Percentiles rank a stretch among this genome's conserved stretches.
phyloP scores from a whole-genome alignment of 2,113 vertebrate species.

The Ptilonorhynchus violaceus region DNA sequence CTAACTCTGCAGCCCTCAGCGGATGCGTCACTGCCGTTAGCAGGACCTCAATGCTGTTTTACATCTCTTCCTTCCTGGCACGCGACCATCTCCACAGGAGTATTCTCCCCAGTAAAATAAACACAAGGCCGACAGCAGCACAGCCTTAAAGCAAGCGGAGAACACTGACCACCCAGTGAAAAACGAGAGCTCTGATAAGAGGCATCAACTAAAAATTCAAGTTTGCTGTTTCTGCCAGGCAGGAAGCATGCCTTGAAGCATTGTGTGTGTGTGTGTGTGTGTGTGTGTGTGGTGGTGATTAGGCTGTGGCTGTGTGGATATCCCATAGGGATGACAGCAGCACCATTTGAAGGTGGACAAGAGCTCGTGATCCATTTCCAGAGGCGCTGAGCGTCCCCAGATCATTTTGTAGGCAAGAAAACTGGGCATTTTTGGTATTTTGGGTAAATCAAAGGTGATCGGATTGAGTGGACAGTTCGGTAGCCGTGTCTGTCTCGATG shows the following conservation, averaged over 20 bases:
- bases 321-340: rapidly evolving
- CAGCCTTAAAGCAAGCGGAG: background rate
- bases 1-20: background rate
- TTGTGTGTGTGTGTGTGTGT: rapidly evolving
- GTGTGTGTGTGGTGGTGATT: background rate
- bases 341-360: rapidly evolving
- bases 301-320: rapidly evolving
- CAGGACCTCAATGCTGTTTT: background rate
- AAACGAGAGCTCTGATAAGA: background rate
- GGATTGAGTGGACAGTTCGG: background rate
- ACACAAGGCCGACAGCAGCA: background rate
- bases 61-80: background rate
- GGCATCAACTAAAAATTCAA: background rate
- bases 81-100: background rate
- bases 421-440: background rate
- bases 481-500: background rate
- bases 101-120: background rate
- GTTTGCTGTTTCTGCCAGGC: background rate
- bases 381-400: background rate
- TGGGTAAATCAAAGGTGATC: background rate
- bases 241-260: background rate
- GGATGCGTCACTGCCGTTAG: background rate
- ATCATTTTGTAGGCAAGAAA: background rate
- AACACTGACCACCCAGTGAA: background rate
- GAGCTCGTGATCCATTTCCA: background rate